These are phyloP conservation scores for Grantiella picta DNA, from an alignment of 2,113 vertebrate genomes.

Conservation along the genomic window DNA sequence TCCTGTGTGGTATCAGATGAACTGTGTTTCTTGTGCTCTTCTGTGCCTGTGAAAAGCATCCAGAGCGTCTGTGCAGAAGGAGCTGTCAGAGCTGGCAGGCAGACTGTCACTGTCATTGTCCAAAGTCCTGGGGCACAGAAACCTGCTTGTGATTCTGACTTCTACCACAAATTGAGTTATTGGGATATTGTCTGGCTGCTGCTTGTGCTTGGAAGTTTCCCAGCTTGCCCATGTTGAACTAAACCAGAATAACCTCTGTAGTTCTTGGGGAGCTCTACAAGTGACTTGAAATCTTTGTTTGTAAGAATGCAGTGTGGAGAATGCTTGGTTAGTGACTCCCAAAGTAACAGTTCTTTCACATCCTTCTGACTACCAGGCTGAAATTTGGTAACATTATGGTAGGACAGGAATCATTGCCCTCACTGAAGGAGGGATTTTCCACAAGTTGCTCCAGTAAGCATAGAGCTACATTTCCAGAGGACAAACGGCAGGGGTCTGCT, in stretches of 20 bases:
- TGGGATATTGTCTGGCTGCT: neutral
- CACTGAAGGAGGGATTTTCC: neutral
- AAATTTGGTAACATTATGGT: neutral
- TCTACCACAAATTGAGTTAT: neutral
- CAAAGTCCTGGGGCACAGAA: neutral
- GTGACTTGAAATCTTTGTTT: neutral
- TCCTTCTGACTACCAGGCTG: neutral
- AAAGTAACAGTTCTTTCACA: neutral
- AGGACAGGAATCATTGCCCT: neutral
- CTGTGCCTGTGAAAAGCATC: neutral
- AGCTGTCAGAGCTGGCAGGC: neutral
- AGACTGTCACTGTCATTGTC: neutral
- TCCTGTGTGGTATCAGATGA: neutral
- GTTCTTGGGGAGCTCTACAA: neutral
- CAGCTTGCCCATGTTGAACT: neutral
- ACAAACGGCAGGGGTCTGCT: neutral
- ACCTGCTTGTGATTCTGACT: neutral
- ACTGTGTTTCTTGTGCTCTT: neutral
- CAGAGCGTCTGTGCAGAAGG: neutral
- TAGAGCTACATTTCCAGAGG: neutral
- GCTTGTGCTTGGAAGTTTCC: neutral
- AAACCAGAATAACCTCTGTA: neutral
- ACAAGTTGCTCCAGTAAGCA: neutral
- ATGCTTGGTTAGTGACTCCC: neutral
- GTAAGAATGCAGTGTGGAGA: neutral